phyloP scores from a whole-genome alignment of 2,888 invertebrate species.

The Pharmacophagus antenor region DNA sequence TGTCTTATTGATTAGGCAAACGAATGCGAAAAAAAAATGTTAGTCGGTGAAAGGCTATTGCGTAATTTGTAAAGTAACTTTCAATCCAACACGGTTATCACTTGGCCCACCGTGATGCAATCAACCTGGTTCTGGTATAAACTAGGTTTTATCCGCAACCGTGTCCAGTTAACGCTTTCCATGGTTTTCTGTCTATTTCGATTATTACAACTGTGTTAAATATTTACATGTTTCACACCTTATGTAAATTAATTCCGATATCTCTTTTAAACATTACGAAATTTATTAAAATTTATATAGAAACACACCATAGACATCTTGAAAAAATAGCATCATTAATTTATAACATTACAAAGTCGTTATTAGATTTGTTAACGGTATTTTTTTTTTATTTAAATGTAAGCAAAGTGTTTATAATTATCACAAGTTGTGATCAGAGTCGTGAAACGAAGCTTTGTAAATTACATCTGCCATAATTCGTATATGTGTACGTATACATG shows the following conservation, averaged over 20 bases:
- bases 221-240: neutral
- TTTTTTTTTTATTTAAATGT: neutral
- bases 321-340: too few relatives aligned
- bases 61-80: slow-evolving; percentile 15
- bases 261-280: too few relatives aligned
- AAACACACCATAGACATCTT: too few relatives aligned
- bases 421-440: neutral
- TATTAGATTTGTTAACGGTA: neutral
- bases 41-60: slow-evolving; percentile 13
- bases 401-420: too few relatives aligned
- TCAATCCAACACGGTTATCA: slow-evolving; percentile 4
- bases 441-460: neutral
- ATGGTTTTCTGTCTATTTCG: neutral
- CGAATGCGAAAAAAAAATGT: neutral
- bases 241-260: too few relatives aligned
- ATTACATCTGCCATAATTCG: too few relatives aligned
- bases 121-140: slow-evolving; percentile 1
- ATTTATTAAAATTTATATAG: too few relatives aligned
- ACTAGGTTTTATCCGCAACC: neutral
- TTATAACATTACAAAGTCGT: neutral
- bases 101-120: neutral
- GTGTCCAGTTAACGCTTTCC: neutral
- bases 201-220: neutral
- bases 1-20: neutral
- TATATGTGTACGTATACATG: too few relatives aligned